phyloP scores from a whole-genome alignment of 2,797 vertebrate species.

The Cirrhinus molitorella region DNA sequence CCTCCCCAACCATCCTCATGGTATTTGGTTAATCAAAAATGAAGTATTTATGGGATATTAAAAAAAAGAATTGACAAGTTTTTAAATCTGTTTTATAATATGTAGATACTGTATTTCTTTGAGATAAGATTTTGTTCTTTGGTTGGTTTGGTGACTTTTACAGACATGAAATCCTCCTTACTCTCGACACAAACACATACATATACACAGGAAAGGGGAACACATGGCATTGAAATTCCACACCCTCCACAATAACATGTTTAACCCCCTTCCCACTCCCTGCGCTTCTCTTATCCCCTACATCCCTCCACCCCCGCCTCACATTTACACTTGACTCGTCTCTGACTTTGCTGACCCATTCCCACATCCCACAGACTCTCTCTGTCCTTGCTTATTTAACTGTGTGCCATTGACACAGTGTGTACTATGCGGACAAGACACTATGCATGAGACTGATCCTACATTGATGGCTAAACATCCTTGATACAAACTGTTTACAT shows the following conservation, averaged over 20 bases:
- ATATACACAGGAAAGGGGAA: neutral
- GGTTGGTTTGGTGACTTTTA: neutral
- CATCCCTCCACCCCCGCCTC: neutral
- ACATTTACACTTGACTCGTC: slow-evolving; percentile 33
- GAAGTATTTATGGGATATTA: neutral
- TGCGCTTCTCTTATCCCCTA: neutral
- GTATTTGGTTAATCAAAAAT: neutral
- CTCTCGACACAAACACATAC: neutral
- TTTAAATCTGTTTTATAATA: neutral
- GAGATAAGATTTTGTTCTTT: neutral
- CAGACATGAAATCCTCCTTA: neutral
- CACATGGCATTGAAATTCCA: slow-evolving; percentile 53
- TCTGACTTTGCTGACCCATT: slow-evolving; percentile 27
- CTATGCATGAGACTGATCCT: neutral
- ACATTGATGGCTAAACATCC: slow-evolving; percentile 16
- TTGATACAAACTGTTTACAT: neutral
- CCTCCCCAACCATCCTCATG: neutral
- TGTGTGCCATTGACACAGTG: slow-evolving; percentile 8
- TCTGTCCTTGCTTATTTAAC: slow-evolving; percentile 3
- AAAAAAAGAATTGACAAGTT: neutral
- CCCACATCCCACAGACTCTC: slow-evolving; percentile 30
- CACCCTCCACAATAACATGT: slow-evolving; percentile 63
- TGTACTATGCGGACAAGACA: neutral
- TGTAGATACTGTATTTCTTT: neutral
- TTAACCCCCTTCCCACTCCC: slow-evolving; percentile 40